Evolutionary conservation across 2,888 invertebrate species (phyloP), one percentile per base, ranked within the genome.

Genomic region (Limnephilus marmoratus): DNA sequence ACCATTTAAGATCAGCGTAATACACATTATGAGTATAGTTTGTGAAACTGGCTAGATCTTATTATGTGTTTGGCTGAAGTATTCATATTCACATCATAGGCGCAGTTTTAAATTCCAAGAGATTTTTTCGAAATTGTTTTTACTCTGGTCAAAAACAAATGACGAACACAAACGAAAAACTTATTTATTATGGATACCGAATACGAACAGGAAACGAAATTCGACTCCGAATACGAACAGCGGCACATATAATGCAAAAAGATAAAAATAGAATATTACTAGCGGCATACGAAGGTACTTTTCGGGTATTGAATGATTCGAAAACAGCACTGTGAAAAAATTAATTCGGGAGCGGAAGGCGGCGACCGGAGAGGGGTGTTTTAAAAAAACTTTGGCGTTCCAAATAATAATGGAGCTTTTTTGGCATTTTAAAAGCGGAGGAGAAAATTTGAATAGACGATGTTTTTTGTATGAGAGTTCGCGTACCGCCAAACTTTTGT

Each of bases 371-470:
- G 91, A 37, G 90, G 85, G 85, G 82, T 15, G 87, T 68, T 53
- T 90, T 68, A 41, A 31, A 92, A 87, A 83, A 82, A 90, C 87
- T 91, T 88, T 88, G 53, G 88, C 90, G 85, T 90, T 83, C 85
- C 88, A 86, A 92, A 93, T 92, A 93, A 93, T 93, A 93, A 93
- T 93, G 93, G 90, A 93, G 91, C 86, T 81, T 92, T 53, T 93
- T 93, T 93, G 93, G 93, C 93, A 93, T 93, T 93, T 93, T 90
- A 92, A 93, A 93, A 93, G 91, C 93, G 93, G 92, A 93, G 93
- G 93, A 93, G 93, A 90, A 93, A 92, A 91, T 93, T 93, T 93
- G 92, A 93, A 93, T 93, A 93, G 93, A 90, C 93, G 89, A 92
- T 92, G 92, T 92, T 93, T 93, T 93, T 92, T 93, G 91, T 92